Percentiles rank a stretch among this genome's conserved stretches.
Evolutionary conservation across 2,113 vertebrate genomes (phyloP).

Genomic region (Cyprinodon brontotheroides): DNA sequence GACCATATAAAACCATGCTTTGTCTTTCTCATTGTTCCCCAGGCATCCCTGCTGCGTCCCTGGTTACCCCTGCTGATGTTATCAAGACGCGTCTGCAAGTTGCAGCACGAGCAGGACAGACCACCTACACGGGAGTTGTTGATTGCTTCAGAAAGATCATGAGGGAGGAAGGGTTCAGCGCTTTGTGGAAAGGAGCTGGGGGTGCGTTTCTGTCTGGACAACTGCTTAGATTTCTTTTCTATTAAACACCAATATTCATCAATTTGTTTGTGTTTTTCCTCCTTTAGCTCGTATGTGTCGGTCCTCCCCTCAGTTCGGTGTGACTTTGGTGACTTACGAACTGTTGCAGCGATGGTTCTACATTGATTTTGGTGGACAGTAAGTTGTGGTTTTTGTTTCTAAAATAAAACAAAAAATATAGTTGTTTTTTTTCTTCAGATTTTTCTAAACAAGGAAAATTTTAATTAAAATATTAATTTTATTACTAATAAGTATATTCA

Average conservation of each 20-base stretch:
- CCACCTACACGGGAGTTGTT: slow-evolving; percentile 89
- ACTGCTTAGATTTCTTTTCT: neutral
- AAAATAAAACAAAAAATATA: neutral
- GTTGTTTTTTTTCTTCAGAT: neutral
- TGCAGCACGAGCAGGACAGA: slow-evolving; percentile 95
- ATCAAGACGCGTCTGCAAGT: slow-evolving; percentile 99
- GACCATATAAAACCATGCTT: too few species aligned
- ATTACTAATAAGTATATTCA: too few species aligned
- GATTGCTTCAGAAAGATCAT: slow-evolving; percentile 96
- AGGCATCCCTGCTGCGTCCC: slow-evolving; percentile 96
- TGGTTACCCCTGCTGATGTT: slow-evolving; percentile 98
- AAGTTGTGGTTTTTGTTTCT: slow-evolving; percentile 55
- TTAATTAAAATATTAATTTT: neutral
- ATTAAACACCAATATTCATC: neutral
- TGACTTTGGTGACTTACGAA: slow-evolving; percentile 96
- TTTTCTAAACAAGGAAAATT: neutral
- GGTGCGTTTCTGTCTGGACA: slow-evolving; percentile 74
- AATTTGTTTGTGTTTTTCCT: neutral
- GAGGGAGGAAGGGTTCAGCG: slow-evolving; percentile 89
- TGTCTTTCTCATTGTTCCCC: slow-evolving; percentile 26
- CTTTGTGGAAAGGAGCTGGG: slow-evolving; percentile 97
- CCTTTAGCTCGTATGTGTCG: slow-evolving; percentile 92
- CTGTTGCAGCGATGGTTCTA: slow-evolving; percentile 97
- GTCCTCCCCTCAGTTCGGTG: slow-evolving; percentile 97
- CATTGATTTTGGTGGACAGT: slow-evolving; percentile 96